Evolutionary conservation across 2,797 vertebrate species (phyloP).

Genomic region (Eutrigla gurnardus): DNA sequence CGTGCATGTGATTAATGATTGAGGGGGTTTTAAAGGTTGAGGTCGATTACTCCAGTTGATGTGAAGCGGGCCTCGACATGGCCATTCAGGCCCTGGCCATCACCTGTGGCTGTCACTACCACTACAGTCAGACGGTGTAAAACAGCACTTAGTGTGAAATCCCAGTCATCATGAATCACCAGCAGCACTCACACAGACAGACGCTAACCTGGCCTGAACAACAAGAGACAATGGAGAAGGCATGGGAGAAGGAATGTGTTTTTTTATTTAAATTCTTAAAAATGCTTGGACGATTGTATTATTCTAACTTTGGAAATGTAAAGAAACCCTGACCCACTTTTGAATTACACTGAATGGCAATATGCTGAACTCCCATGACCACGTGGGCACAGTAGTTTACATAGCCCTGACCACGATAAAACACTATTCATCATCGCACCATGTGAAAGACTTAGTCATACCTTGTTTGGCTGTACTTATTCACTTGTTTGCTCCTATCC

Average conservation of each 20-base stretch:
- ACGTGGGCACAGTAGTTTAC: conserved; percentile 53
- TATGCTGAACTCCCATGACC: conserved; percentile 6
- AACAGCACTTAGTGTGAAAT: conserved; percentile 67
- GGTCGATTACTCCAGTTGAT: conserved; percentile 15
- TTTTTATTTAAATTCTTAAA: conserved; percentile 1
- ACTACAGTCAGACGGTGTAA: conserved; percentile 49
- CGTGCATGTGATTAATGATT: conserved; percentile 24
- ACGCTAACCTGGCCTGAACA: conserved; percentile 35
- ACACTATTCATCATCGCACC: conserved; percentile 48
- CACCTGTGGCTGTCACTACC: conserved; percentile 72
- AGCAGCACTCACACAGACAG: conserved; percentile 40
- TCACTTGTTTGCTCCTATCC: conserved; percentile 42
- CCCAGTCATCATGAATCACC: conserved; percentile 61
- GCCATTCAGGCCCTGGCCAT: conserved; percentile 29
- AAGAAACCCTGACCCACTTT: conserved; percentile 6
- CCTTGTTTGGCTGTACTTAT: conserved; percentile 44
- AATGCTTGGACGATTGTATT: conserved; percentile 20
- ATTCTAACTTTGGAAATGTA: conserved; percentile 14
- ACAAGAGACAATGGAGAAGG: conserved; percentile 10
- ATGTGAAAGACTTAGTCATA: conserved; percentile 57
- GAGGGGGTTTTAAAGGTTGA: conserved; percentile 30
- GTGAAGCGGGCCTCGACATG: conserved; percentile 27
- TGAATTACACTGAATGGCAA: conserved; percentile 28
- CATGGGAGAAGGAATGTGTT: conserved; percentile 1
- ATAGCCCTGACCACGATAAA: conserved; percentile 51